Base-by-base conservation (phyloP, 2,797 vertebrate species). In the Pelobates cultripes region DNA sequence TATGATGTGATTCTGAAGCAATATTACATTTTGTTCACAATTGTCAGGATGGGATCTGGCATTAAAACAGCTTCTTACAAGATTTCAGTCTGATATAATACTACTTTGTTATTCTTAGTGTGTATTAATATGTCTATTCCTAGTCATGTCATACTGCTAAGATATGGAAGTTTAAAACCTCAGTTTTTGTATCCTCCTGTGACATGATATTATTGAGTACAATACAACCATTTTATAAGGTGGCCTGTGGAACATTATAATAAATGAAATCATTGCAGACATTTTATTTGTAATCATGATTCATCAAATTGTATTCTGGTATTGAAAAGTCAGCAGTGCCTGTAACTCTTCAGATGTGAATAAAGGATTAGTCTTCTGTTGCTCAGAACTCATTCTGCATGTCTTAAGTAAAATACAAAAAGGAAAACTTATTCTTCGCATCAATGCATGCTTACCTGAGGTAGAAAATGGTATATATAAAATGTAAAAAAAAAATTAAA, bases 231-330 rank as follows among this genome's bases (percentile, higher is more conserved):
- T 64, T 64, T 64, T 64, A 7, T n/a, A 64, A 4, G n/a, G 61
- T 64, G 10, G 61, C 12, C 61, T 28, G 6, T 64, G 17, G 61
- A 7, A 64, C 10, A 28, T 64, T 64, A 28, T 40, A 64, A 7
- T 40, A 4, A 7, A 64, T 64, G n/a, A 17, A 7, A 17, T 64
- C 61, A 17, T 64, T 28, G 43, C 14, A 42, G 13, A 63, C 71
- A 64, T 72, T 79, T 69, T 71, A 66, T 73, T 43, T 66, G 60
- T 67, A 43, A 79, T 79, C 69, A 79, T 43, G 44, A 47, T 51
- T 51, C 61, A 79, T 53, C 44, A 53, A 55, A 73, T 73, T 53
- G 60, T 66, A 55, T 64, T 79, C 64, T 73, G 70, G 45, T 43
- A 79, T 43, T 43, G 70, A 79, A 79, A 61, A 73, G 78, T 47